Percentiles rank a stretch among this genome's conserved stretches.
Evolutionary conservation across 2,797 vertebrate genomes (phyloP).

Genomic region (Notolabrus celidotus): DNA sequence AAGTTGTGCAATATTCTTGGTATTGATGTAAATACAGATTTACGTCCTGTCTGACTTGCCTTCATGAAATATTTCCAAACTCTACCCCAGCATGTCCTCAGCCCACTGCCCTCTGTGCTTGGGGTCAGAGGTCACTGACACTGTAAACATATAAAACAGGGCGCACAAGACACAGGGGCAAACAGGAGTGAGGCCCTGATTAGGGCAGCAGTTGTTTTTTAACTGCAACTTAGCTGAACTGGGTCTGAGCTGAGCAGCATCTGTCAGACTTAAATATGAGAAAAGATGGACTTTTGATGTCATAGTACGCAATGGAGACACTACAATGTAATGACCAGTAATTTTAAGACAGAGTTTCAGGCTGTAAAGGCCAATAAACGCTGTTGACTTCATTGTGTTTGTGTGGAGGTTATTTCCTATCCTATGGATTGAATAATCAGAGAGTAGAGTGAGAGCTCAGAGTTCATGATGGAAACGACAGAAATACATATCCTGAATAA

Average conservation of each 20-base stretch:
- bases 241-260: neutral
- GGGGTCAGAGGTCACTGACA: conserved; percentile 60
- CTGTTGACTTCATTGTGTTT: neutral
- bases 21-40: conserved; percentile 31
- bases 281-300: no score
- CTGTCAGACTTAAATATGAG: conserved; percentile 1
- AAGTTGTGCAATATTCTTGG: conserved; percentile 10
- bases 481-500: neutral
- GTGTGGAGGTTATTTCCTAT: conserved; percentile 10
- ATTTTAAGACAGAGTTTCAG: neutral
- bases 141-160: conserved; percentile 55
- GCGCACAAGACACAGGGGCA: conserved; percentile 25
- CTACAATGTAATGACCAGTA: no score
- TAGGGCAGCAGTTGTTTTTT: conserved; percentile 37
- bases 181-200: conserved; percentile 41
- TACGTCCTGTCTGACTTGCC: conserved; percentile 37
- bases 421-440: neutral
- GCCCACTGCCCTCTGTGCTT: conserved; percentile 39
- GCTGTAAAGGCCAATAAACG: conserved; percentile 12
- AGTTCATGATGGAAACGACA: neutral
- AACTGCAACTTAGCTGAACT: neutral
- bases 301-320: no score
- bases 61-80: conserved; percentile 47
- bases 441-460: neutral
- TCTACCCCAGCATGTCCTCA: conserved; percentile 26